Evolutionary conservation across 2,113 vertebrate species (phyloP).

Genomic region (Podarcis raffonei): DNA sequence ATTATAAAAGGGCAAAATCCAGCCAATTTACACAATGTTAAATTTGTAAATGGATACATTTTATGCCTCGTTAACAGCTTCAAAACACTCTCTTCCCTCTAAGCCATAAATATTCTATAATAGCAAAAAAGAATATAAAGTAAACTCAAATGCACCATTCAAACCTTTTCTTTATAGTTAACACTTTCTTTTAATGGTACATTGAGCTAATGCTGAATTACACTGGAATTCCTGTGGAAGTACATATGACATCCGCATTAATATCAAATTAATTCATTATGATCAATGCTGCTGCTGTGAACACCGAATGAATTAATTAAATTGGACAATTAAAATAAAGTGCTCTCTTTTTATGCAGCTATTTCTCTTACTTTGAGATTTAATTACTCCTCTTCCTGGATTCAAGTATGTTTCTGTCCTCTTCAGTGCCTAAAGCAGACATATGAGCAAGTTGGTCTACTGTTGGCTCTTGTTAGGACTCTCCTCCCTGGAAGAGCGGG

Average conservation of each 20-base stretch:
- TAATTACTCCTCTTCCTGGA: conserved; percentile 35
- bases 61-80: conserved; percentile 48
- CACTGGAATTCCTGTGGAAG: conserved; percentile 33
- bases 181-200: conserved; percentile 52
- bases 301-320: conserved; percentile 44
- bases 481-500: too few species aligned
- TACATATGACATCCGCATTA: conserved; percentile 39
- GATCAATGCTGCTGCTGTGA: conserved; percentile 34
- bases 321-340: conserved; percentile 26
- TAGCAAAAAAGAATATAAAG: conserved; percentile 35
- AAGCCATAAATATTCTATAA: conserved; percentile 52
- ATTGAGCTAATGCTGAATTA: conserved; percentile 58
- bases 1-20: conserved; percentile 33
- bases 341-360: conserved; percentile 22
- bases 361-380: conserved; percentile 33
- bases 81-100: conserved; percentile 46
- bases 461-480: background rate
- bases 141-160: conserved; percentile 35
- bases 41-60: conserved; percentile 39
- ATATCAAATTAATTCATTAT: conserved; percentile 55
- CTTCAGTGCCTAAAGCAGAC: background rate
- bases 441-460: background rate
- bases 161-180: conserved; percentile 36
- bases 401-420: background rate
- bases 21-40: conserved; percentile 41